These are phyloP conservation scores for Schizopygopsis pylzovi DNA, from an alignment of 2,797 vertebrate genomes.

Conservation along the genomic window DNA sequence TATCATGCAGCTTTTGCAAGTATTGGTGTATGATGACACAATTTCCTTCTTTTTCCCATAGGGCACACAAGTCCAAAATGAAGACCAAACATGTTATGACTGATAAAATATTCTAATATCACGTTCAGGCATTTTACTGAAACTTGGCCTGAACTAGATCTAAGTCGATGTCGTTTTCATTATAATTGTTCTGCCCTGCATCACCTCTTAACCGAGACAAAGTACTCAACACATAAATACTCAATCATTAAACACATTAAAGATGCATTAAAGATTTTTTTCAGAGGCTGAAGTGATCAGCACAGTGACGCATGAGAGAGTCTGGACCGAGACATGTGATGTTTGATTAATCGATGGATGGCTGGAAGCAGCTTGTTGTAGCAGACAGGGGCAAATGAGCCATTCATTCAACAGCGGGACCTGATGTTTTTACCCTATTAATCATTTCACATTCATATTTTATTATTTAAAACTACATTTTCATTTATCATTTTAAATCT, in stretches of 20 bases:
- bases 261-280: slow-evolving; percentile 24
- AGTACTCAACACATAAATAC: not conserved
- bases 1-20: slow-evolving; percentile 21
- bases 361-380: slow-evolving; percentile 59
- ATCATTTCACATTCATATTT: slow-evolving; percentile 22
- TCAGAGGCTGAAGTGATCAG: slow-evolving; percentile 16
- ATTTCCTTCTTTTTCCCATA: not conserved
- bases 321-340: slow-evolving; percentile 61
- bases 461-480: not conserved
- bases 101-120: not conserved
- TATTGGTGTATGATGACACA: not conserved
- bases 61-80: not conserved
- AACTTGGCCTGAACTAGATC: not conserved
- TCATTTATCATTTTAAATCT: not conserved
- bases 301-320: slow-evolving; percentile 55
- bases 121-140: not conserved
- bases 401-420: not conserved
- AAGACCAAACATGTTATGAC: not conserved
- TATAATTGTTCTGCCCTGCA: not conserved
- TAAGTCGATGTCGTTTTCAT: not conserved
- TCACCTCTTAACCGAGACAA: slow-evolving; percentile 25
- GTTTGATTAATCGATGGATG: slow-evolving; percentile 72
- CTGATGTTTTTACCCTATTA: slow-evolving; percentile 23
- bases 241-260: slow-evolving; percentile 21
- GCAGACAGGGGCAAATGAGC: slow-evolving; percentile 56